Base-by-base conservation (phyloP, 2,113 vertebrate species). In the Chlamydotis undulata region DNA sequence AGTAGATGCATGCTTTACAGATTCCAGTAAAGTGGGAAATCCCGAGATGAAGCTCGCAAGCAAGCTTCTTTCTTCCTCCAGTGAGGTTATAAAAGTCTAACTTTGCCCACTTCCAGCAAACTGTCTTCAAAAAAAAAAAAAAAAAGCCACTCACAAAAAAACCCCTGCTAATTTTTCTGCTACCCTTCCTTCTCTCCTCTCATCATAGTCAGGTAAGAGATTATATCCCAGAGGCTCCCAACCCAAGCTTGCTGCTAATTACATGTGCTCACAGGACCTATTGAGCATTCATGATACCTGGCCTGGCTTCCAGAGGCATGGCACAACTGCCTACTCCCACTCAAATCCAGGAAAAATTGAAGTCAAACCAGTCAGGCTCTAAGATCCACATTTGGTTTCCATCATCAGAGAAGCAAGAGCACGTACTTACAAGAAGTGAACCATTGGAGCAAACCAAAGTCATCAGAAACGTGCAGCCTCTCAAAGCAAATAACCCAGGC, bases 261-360 rank as follows among this genome's bases (percentile, higher is more conserved):
- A 84, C 67, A 49, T n/a, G 59, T 68, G 50, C 41, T 90, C 49
- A 61, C 43, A 84, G n/a, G 67, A 84, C 53, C 26, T 76, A 37
- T 0, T 74, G 78, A 91, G 60, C 78, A 78, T 39, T 92, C 74
- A 31, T 5, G 43, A 82, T 57, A 94, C 70, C 22, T 71, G 70
- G 41, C 71, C 56, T 87, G 47, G 64, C 83, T 94, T 89, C 76
- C 50, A 95, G 82, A 67, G 82, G 60, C 87, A 92, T 87, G 92
- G 87, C 91, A 94, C 63, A 97, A 86, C 55, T 78, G 78, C 74
- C 55, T 89, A 88, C 96, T 94, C 94, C 91, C 93, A 96, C 96
- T 96, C 91, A 91, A 76, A 89, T 82, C 89, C 92, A 50, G 28
- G 37, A 94, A 94, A 94, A 92, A 84, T 73, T 95, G 94, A 96